These are phyloP conservation scores for Drosophila koepferae DNA, from an alignment of 2,888 invertebrate genomes.

Conservation along the genomic window DNA sequence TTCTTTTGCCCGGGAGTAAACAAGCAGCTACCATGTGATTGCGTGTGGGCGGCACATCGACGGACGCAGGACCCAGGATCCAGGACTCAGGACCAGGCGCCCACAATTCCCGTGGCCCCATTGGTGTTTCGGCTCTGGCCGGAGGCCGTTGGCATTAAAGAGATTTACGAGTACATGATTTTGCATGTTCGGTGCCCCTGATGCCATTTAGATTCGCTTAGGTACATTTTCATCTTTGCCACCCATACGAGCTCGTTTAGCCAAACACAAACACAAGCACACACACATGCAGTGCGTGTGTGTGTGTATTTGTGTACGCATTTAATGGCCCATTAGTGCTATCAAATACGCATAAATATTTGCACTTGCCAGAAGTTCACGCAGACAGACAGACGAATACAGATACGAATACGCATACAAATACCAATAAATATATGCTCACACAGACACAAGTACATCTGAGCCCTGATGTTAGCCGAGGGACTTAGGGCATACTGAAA, in stretches of 20 bases:
- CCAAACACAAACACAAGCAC: slow-evolving; percentile 23
- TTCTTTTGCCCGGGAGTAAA: slow-evolving; percentile 55
- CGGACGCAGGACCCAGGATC: slow-evolving; percentile 33
- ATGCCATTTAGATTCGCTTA: slow-evolving; percentile 81
- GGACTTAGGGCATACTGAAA: slow-evolving; percentile 32
- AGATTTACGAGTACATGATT: slow-evolving; percentile 84
- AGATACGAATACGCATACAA: slow-evolving; percentile 26
- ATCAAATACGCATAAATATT: slow-evolving; percentile 84
- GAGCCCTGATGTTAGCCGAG: background rate
- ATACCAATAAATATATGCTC: background rate
- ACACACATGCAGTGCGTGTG: slow-evolving; percentile 46
- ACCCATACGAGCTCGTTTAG: slow-evolving; percentile 51
- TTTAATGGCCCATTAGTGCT: slow-evolving; percentile 82
- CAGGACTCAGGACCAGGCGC: slow-evolving; percentile 33
- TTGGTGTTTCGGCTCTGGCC: slow-evolving; percentile 56
- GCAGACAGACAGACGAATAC: slow-evolving; percentile 40
- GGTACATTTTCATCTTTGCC: slow-evolving; percentile 77
- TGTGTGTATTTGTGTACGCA: slow-evolving; percentile 78
- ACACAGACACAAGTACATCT: slow-evolving; percentile 34
- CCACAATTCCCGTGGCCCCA: slow-evolving; percentile 24
- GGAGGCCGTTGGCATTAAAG: slow-evolving; percentile 79
- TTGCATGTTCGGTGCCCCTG: slow-evolving; percentile 82
- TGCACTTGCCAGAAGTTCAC: slow-evolving; percentile 71
- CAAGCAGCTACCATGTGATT: slow-evolving; percentile 64
- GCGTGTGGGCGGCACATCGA: slow-evolving; percentile 43